These are phyloP conservation scores for Chloebia gouldiae DNA, from an alignment of 2,113 vertebrate genomes.

Conservation along the genomic window DNA sequence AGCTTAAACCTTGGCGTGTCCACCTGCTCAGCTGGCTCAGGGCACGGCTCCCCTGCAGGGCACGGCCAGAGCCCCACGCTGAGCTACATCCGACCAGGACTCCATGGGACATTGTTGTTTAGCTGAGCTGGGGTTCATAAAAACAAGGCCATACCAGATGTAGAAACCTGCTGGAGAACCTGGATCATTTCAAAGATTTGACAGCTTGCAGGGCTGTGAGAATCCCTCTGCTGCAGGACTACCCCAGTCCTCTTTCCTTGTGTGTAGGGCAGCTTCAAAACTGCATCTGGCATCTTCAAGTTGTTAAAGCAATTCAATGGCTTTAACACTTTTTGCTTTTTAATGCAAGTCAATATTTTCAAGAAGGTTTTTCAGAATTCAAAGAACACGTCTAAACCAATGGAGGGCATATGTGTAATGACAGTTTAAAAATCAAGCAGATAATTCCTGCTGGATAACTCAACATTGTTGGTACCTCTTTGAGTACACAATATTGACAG, in stretches of 20 bases:
- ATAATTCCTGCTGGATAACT: not conserved
- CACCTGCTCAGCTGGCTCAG: not conserved
- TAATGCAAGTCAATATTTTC: not conserved
- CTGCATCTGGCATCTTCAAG: not conserved
- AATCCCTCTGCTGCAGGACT: not conserved
- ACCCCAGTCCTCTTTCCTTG: not conserved
- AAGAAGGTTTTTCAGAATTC: not conserved
- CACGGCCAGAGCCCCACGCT: not conserved
- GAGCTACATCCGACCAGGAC: not conserved
- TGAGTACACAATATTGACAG: not conserved
- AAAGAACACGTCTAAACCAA: not conserved
- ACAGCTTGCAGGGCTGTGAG: not conserved
- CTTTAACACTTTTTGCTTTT: not conserved
- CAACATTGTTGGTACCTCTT: not conserved
- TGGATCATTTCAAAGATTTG: not conserved
- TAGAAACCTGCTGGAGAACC: constrained; percentile 16
- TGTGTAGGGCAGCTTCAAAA: not conserved
- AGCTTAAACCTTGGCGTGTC: not conserved
- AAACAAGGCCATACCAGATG: not conserved
- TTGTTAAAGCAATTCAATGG: not conserved
- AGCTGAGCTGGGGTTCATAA: not conserved
- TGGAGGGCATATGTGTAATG: not conserved
- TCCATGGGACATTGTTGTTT: not conserved
- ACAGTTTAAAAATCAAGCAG: not conserved
- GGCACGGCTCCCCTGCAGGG: not conserved